phyloP scores from a whole-genome alignment of 1,140 invertebrate genomes.

The Procambarus virginalis region DNA sequence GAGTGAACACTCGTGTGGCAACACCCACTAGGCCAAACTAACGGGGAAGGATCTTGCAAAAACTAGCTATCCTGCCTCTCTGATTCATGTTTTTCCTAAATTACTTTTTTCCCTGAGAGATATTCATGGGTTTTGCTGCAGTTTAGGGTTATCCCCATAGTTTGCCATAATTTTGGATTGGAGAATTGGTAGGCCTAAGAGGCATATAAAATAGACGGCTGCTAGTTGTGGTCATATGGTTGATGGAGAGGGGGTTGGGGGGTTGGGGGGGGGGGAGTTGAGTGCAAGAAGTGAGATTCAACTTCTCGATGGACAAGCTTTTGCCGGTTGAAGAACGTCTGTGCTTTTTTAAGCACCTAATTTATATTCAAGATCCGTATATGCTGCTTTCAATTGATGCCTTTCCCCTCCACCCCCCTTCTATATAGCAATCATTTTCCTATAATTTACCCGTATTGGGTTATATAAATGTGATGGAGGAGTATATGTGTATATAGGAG shows the following conservation, averaged over 20 bases:
- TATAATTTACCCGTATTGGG: not conserved
- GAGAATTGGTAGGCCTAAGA: constrained; percentile 16
- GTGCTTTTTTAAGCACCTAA: constrained; percentile 50
- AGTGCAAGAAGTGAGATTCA: constrained; percentile 46
- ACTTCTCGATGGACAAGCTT: constrained; percentile 44
- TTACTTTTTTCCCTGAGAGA: not conserved
- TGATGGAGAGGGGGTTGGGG: no score
- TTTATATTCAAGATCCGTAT: constrained; percentile 47
- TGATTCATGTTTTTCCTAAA: constrained; percentile 32
- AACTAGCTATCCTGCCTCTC: constrained; percentile 61
- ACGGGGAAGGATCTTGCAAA: constrained; percentile 66
- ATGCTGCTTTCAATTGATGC: constrained; percentile 31
- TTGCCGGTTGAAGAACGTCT: constrained; percentile 54
- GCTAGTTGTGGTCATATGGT: constrained; percentile 31
- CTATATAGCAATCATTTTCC: not conserved
- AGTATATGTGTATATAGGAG: not conserved
- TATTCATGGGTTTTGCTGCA: not conserved
- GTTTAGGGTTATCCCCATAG: not conserved
- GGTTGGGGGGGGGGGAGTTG: not conserved
- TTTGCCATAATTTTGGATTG: not conserved
- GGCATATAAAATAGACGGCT: not conserved
- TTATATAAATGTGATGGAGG: not conserved
- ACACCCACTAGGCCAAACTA: constrained; percentile 65
- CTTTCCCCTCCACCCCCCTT: not conserved
- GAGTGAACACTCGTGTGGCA: constrained; percentile 52